phyloP scores from a whole-genome alignment of 2,113 vertebrate genomes.

The Dolichotis patagonum region DNA sequence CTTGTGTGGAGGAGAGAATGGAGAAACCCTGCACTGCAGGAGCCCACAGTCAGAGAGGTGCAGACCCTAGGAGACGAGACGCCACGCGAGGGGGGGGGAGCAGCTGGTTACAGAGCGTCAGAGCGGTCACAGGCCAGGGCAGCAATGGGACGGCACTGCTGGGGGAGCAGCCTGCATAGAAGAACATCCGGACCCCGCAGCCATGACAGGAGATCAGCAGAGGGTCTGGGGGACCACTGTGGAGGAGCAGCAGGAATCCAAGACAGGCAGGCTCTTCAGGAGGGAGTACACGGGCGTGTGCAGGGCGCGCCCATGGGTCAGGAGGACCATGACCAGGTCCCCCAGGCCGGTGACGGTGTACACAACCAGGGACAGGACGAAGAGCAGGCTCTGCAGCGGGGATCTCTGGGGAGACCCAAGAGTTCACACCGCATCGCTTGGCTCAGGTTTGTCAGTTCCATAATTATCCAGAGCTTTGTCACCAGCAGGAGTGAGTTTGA shows the following conservation, averaged over 20 bases:
- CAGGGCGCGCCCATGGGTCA: slow-evolving; percentile 47
- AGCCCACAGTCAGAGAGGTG: too few relatives aligned
- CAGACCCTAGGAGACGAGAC: too few relatives aligned
- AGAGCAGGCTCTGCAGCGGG: slow-evolving; percentile 57
- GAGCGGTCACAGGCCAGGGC: slow-evolving; percentile 67
- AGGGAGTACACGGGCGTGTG: slow-evolving; percentile 69
- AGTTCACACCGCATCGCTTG: slow-evolving; percentile 60
- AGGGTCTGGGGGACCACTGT: slow-evolving; percentile 58
- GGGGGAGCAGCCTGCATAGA: slow-evolving; percentile 66
- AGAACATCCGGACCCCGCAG: slow-evolving; percentile 72
- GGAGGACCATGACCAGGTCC: slow-evolving; percentile 63
- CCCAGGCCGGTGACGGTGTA: slow-evolving; percentile 58
- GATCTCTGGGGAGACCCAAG: slow-evolving; percentile 63
- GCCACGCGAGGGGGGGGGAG: neutral
- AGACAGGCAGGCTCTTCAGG: slow-evolving; percentile 74
- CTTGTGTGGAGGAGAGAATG: too few relatives aligned
- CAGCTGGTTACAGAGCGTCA: slow-evolving; percentile 57
- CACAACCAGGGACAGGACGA: too few relatives aligned
- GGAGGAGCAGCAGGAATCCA: slow-evolving; percentile 72
- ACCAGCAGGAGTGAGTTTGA: neutral
- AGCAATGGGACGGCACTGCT: slow-evolving; percentile 58
- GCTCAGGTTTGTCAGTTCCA: slow-evolving; percentile 65
- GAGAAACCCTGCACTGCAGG: too few relatives aligned
- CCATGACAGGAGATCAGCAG: slow-evolving; percentile 69
- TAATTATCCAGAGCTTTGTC: slow-evolving; percentile 23